Conservation (phyloP, 2,888 invertebrate genomes). For the Mythimna lalbum region DNA sequence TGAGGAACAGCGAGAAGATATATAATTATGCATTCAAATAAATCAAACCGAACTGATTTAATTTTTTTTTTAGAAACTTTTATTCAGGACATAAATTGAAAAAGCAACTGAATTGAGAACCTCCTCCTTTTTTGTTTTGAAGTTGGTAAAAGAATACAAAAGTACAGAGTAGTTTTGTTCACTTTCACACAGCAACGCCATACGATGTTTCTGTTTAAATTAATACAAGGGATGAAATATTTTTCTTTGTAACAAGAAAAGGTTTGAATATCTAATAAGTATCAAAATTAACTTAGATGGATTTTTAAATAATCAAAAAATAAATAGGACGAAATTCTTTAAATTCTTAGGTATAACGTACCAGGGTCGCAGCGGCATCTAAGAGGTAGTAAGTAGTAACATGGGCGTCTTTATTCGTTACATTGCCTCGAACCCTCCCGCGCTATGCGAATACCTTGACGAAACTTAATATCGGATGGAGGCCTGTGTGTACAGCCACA, state of each 20-base stretch:
- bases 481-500: conserved; percentile 41
- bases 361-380: conserved; percentile 11
- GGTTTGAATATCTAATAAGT: neutral
- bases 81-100: no score
- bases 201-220: neutral
- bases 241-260: no score
- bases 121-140: no score
- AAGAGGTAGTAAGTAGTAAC: conserved; percentile 45
- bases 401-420: conserved; percentile 54
- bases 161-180: no score
- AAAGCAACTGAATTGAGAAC: no score
- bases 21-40: no score
- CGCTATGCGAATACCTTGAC: conserved; percentile 64
- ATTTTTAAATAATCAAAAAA: neutral
- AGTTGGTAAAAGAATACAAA: no score
- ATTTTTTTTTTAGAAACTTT: no score
- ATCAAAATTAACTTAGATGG: no score
- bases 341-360: conserved; percentile 4
- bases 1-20: neutral
- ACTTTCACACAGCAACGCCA: no score
- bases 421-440: conserved; percentile 48
- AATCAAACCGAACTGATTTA: neutral
- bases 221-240: no score
- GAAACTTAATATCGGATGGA: conserved; percentile 62
- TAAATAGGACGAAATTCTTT: neutral